phyloP scores from a whole-genome alignment of 2,797 vertebrate genomes.

The Rhabdomys pumilio region DNA sequence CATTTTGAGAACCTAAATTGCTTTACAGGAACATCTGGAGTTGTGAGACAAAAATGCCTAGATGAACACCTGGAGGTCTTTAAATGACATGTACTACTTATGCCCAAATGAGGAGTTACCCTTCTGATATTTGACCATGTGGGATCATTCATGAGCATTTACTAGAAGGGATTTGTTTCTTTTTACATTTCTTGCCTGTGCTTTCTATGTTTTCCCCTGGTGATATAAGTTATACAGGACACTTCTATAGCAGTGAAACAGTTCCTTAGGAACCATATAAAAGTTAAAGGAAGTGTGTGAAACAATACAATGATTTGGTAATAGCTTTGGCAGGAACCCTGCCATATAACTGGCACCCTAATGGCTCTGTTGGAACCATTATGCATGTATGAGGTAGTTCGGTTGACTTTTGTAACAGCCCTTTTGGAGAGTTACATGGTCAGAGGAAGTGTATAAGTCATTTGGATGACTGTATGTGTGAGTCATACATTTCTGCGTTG shows the following conservation, averaged over 20 bases:
- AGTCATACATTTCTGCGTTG: constrained; percentile 71
- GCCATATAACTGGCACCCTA: constrained; percentile 61
- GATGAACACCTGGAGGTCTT: constrained; percentile 55
- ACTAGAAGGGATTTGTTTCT: constrained; percentile 58
- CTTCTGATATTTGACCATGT: constrained; percentile 72
- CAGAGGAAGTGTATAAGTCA: constrained; percentile 79
- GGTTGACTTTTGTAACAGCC: constrained; percentile 81
- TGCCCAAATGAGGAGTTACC: constrained; percentile 62
- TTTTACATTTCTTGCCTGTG: constrained; percentile 70
- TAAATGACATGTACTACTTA: constrained; percentile 61
- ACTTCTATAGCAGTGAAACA: constrained; percentile 66
- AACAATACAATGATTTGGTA: constrained; percentile 73
- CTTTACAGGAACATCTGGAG: constrained; percentile 59
- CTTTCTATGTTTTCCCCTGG: constrained; percentile 54
- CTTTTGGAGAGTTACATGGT: constrained; percentile 83
- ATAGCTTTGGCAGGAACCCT: constrained; percentile 73
- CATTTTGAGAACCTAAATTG: constrained; percentile 53
- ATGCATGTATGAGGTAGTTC: constrained; percentile 73
- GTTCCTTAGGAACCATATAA: constrained; percentile 68
- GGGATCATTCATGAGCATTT: constrained; percentile 62
- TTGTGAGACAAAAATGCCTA: constrained; percentile 68
- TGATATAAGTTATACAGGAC: constrained; percentile 70
- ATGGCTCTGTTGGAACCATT: constrained; percentile 80
- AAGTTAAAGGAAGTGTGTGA: constrained; percentile 43
- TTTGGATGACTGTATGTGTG: constrained; percentile 74